phyloP scores from a whole-genome alignment of 2,888 invertebrate genomes.

The Andrena camellia region DNA sequence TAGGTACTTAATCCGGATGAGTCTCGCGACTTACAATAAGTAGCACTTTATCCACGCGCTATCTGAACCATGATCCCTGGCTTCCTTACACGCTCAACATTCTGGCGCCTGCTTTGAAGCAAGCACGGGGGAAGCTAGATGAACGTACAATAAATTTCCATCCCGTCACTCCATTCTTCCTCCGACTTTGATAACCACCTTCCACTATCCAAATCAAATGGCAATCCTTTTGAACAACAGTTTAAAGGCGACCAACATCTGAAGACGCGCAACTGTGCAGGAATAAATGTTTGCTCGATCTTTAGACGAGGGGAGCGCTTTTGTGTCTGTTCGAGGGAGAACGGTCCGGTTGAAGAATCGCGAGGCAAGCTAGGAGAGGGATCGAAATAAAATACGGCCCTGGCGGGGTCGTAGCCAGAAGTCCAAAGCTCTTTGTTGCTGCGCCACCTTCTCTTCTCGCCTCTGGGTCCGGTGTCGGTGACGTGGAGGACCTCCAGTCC shows the following conservation, averaged over 20 bases:
- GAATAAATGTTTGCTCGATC: no score
- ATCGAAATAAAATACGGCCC: conserved; percentile 70
- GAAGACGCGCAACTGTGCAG: no score
- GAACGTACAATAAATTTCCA: no score
- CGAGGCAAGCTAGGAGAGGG: neutral
- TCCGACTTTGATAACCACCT: no score
- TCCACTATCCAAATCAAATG: no score
- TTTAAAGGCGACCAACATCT: no score
- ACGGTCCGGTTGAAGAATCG: neutral
- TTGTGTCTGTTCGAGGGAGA: neutral
- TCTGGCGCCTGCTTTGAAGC: neutral
- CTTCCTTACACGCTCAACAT: neutral
- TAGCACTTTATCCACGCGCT: conserved; percentile 19
- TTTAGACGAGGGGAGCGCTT: neutral
- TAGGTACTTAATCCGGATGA: conserved; percentile 52
- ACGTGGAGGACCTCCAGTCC: conserved; percentile 76
- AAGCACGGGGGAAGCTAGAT: no score
- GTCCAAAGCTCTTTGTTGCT: conserved; percentile 83
- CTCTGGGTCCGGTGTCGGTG: conserved; percentile 77
- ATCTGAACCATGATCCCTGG: neutral
- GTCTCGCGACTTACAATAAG: conserved; percentile 5
- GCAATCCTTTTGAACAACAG: no score
- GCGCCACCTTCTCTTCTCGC: conserved; percentile 83
- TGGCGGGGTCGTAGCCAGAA: conserved; percentile 78
- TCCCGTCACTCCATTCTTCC: no score